Evolutionary conservation across 2,113 vertebrate genomes (phyloP), one percentile per base, ranked within the genome.

Genomic region (Anarhynchus alexandrinus): DNA sequence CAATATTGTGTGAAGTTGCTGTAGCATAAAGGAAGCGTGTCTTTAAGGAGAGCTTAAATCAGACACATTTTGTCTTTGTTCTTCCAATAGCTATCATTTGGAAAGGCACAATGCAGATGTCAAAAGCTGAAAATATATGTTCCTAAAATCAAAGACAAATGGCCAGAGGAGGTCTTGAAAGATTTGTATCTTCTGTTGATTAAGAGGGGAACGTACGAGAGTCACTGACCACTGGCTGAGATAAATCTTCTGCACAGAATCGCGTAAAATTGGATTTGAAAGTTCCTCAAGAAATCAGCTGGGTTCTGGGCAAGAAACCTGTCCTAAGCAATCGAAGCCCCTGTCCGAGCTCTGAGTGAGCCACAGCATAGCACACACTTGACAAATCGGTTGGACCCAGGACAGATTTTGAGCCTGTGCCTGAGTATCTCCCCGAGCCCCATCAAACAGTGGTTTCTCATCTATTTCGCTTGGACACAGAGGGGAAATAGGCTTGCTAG

Each of bases 181-280:
- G n/a, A 82, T 83, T 95, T 92, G 36, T 81, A 57, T 88, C 61
- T 78, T 76, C 40, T 91, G 25, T 79, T 90, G 88, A 76, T 94
- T 90, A 71, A 91, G 86, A 86, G 43, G 47, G 3, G 29, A 82
- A 66, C 0, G 1, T 12, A 36, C 0, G 12, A 88, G 36, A 81
- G 64, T 58, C 57, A 47, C 34, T 72, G 79, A 70, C 54, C 90
- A 66, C 40, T 65, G 38, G 64, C 62, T 79, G 72, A 81, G 26
- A 88, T 57, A 90, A 88, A 84, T 86, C 65, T 85, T 89, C 70
- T 86, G 27, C 34, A 57, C 25, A 70, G 74, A 82, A 81, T 58
- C 42, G 74, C 0, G 1, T 71, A 74, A 84, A 93, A 94, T 67
- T 74, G 14, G 7, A 71, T 89, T 89, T 94, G 94, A 96, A 93